phyloP scores from a whole-genome alignment of 1,140 invertebrate genomes.

The Diabrotica virgifera region DNA sequence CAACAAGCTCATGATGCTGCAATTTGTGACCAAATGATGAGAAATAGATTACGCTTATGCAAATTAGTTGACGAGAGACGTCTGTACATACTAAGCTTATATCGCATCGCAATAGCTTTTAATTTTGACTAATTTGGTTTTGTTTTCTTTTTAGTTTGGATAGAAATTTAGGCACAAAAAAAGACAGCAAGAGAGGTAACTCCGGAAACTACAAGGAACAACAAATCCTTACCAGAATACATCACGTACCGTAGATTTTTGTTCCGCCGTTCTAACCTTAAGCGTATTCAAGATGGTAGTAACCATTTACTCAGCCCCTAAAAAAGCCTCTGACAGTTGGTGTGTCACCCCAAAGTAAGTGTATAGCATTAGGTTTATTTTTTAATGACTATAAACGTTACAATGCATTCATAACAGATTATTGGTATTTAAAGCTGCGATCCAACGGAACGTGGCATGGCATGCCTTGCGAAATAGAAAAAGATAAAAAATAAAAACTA shows the following conservation, averaged over 20 bases:
- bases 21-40: too few species aligned
- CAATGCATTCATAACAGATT: too few species aligned
- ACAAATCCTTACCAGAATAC: slow-evolving; percentile 72
- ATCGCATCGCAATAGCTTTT: too few species aligned
- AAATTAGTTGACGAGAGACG: too few species aligned
- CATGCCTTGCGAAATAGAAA: too few species aligned
- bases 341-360: slow-evolving; percentile 4
- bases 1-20: too few species aligned
- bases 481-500: too few species aligned
- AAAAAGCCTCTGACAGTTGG: background rate
- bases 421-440: too few species aligned
- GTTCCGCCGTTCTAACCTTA: background rate
- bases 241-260: slow-evolving; percentile 73
- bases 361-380: background rate
- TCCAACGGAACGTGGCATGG: too few species aligned
- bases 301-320: background rate
- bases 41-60: too few species aligned
- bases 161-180: slow-evolving; percentile 68
- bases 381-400: too few species aligned
- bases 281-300: background rate
- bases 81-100: too few species aligned
- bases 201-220: slow-evolving; percentile 75
- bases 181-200: slow-evolving; percentile 73
- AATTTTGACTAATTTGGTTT: background rate
- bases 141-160: slow-evolving; percentile 54